phyloP scores from a whole-genome alignment of 2,888 invertebrate genomes.

The Byasa hedistus region DNA sequence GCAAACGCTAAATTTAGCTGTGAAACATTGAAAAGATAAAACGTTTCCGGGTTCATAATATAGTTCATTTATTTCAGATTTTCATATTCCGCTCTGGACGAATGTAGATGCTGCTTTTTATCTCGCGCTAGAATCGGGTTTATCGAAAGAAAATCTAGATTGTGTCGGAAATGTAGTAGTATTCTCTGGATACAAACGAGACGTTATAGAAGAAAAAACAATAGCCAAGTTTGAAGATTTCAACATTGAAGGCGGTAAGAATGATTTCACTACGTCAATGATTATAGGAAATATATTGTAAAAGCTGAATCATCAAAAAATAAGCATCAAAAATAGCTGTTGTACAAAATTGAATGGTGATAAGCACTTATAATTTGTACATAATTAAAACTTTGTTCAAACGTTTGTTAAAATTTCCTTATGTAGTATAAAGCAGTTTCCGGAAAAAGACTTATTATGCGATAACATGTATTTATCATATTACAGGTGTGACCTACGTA shows the following conservation, averaged over 20 bases:
- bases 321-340: no score
- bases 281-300: no score
- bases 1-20: not conserved
- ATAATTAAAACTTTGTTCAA: no score
- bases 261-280: no score
- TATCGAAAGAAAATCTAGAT: slow-evolving; percentile 32
- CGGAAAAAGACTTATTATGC: no score
- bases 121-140: slow-evolving; percentile 43
- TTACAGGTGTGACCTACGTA: slow-evolving; percentile 23
- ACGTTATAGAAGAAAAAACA: slow-evolving; percentile 39
- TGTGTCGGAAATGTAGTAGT: slow-evolving; percentile 40
- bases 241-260: not conserved
- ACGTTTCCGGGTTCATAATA: not conserved
- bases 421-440: no score
- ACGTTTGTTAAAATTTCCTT: no score
- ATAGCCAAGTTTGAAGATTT: not conserved
- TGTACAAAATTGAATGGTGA: no score
- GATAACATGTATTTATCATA: not conserved
- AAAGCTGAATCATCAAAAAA: no score
- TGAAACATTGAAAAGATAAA: not conserved
- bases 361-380: no score
- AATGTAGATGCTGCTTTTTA: slow-evolving; percentile 48
- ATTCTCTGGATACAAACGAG: slow-evolving; percentile 45
- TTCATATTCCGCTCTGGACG: slow-evolving; percentile 55
- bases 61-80: slow-evolving; percentile 36